A percentile compares a stretch with the other conserved stretches of the same genome.
Evolutionary conservation across 2,888 invertebrate species (phyloP).

Genomic region (Drosophila helvetica): DNA sequence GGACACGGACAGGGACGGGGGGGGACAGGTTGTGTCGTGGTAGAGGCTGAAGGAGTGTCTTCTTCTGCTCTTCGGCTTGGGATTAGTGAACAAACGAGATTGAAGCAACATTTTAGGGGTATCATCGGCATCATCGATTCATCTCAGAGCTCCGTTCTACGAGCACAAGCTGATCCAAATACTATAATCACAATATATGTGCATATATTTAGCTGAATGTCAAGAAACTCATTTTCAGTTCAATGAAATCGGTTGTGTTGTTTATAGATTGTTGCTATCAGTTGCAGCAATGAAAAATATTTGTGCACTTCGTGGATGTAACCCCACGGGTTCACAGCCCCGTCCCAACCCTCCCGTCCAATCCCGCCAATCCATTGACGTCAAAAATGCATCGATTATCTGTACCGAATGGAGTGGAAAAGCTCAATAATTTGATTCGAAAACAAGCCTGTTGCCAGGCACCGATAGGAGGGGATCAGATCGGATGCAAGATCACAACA

Average conservation of each 20-base stretch:
- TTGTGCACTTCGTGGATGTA: constrained; percentile 43
- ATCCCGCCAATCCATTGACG: constrained; percentile 36
- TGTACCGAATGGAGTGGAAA: constrained; percentile 29
- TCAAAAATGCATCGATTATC: constrained; percentile 50
- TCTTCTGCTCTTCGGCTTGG: not conserved
- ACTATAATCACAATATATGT: not conserved
- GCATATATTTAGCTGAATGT: constrained; percentile 34
- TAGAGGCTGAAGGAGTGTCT: not conserved
- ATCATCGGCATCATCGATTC: constrained; percentile 13
- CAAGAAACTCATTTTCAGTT: constrained; percentile 60
- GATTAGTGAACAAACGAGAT: constrained; percentile 5
- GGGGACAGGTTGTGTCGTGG: not conserved
- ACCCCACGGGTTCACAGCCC: constrained; percentile 46
- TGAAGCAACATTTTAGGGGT: constrained; percentile 10
- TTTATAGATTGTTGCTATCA: constrained; percentile 30
- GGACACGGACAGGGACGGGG: too few relatives aligned
- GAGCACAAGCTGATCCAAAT: not conserved
- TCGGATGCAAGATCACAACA: constrained; percentile 39
- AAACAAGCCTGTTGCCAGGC: constrained; percentile 41
- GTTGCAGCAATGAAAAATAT: constrained; percentile 49
- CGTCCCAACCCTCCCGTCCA: constrained; percentile 25
- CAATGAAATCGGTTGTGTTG: constrained; percentile 41
- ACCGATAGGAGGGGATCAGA: constrained; percentile 29
- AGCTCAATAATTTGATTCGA: constrained; percentile 23
- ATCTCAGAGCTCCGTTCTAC: constrained; percentile 6